Evolutionary conservation across 2,888 invertebrate genomes (phyloP).

Genomic region (Spisula subtruncata): DNA sequence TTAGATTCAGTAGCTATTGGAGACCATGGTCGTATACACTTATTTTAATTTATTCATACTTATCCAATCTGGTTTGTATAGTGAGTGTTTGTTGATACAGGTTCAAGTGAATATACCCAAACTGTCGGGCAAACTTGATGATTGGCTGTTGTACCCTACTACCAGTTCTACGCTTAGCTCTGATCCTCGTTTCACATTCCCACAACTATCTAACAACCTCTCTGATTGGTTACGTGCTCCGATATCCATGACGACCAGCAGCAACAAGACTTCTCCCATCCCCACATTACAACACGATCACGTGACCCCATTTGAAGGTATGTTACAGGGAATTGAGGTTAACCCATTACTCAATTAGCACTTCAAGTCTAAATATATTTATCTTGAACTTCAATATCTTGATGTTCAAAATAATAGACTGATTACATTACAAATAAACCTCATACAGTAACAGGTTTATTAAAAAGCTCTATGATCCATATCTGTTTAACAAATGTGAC

Average conservation of each 20-base stretch:
- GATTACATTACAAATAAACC: too few relatives aligned
- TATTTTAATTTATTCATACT: too few relatives aligned
- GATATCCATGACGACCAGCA: slow-evolving; percentile 41
- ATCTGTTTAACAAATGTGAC: too few relatives aligned
- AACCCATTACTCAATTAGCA: too few relatives aligned
- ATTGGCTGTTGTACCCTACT: slow-evolving; percentile 81
- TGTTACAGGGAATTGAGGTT: background rate
- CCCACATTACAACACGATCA: background rate
- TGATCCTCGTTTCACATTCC: slow-evolving; percentile 69
- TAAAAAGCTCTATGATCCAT: too few relatives aligned
- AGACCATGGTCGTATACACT: too few relatives aligned
- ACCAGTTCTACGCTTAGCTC: slow-evolving; percentile 54
- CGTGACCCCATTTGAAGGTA: slow-evolving; percentile 36
- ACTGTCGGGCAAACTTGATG: slow-evolving; percentile 77
- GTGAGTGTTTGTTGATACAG: slow-evolving; percentile 63
- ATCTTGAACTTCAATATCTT: too few relatives aligned
- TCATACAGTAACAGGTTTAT: too few relatives aligned
- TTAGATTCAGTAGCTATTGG: too few relatives aligned
- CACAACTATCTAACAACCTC: slow-evolving; percentile 67
- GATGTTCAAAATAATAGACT: too few relatives aligned
- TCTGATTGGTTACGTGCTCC: slow-evolving; percentile 72
- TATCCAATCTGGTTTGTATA: background rate
- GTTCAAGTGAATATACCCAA: slow-evolving; percentile 83
- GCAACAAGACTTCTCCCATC: slow-evolving; percentile 32
- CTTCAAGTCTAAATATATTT: too few relatives aligned